Evolutionary conservation across 2,113 vertebrate genomes (phyloP), one percentile per base, ranked within the genome.

Genomic region (Ammodytes dubius): DNA sequence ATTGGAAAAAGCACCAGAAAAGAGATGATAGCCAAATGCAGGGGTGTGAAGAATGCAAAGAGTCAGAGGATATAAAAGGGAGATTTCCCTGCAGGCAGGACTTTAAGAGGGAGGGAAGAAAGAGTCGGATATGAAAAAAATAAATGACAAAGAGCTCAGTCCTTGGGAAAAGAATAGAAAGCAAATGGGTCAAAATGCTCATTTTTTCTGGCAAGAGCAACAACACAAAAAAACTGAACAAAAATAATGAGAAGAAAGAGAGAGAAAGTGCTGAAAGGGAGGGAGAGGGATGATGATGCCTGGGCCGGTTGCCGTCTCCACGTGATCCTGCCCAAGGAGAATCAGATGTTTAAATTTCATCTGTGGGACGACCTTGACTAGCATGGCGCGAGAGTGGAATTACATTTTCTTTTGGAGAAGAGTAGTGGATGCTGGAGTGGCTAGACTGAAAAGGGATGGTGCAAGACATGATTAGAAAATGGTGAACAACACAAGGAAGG

Each of bases 281-380:
- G 3, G 40, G 43, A 61, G 46, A 77, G 64, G 1, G 50, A 75
- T 70, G 59, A 57, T 1, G 67, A 65, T 58, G 73, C 50, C 68
- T 56, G 57, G 57, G 13, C 52, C 13, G 39, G 42, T 54, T 61
- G 71, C 75, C 58, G 70, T 72, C 82, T 74, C 76, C 70, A 56
- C 67, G 14, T 35, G 46, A 80, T 77, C 47, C 82, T 40, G 67
- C 49, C 27, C 74, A 58, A 91, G 75, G 77, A 82, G 83, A 90
- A 64, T 86, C 68, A 87, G 85, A 91, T 86, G 88, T 89, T 84
- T 84, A 83, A 84, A 89, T 92, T 87, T 90, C 85, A 87, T 88
- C 84, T 64, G 58, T 6, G 74, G 80, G 70, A 70, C 5, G 85
- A 92, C 91, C 92, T 92, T 91, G 87, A 87, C 84, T 73, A 52